These are phyloP conservation scores for Xenopus borealis DNA, from an alignment of 2,113 vertebrate genomes.

Conservation along the genomic window DNA sequence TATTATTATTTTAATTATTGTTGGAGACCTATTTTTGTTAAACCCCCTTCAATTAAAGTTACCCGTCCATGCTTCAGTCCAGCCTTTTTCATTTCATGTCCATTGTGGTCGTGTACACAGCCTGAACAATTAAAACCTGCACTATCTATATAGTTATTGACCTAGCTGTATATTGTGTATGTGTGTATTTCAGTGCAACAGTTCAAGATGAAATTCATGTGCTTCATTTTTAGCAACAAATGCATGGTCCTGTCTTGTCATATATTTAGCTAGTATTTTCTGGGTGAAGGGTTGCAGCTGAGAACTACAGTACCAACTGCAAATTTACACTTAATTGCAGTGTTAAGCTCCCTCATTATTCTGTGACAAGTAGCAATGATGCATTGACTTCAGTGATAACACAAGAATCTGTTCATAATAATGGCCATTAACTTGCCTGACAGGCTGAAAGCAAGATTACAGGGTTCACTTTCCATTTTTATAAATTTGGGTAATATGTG, in stretches of 20 bases:
- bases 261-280: conserved; percentile 42
- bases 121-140: too few species aligned
- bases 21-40: too few species aligned
- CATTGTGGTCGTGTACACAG: too few species aligned
- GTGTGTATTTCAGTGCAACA: not conserved
- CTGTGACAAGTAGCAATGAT: conserved; percentile 55
- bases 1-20: too few species aligned
- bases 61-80: too few species aligned
- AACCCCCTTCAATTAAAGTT: too few species aligned
- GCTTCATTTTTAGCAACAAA: conserved; percentile 26
- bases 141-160: too few species aligned
- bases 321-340: conserved; percentile 51
- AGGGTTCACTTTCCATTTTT: conserved; percentile 53
- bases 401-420: conserved; percentile 54
- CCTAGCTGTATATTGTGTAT: too few species aligned
- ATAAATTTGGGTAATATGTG: conserved; percentile 39
- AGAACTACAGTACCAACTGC: conserved; percentile 48
- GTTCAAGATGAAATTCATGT: conserved; percentile 23
- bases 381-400: conserved; percentile 53
- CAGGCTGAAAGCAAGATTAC: conserved; percentile 62
- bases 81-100: too few species aligned
- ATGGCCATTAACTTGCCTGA: conserved; percentile 60
- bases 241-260: conserved; percentile 7
- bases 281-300: conserved; percentile 50
- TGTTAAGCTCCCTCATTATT: conserved; percentile 54